Conservation (phyloP, 2,888 invertebrate species). For the Drosophila monieri region DNA sequence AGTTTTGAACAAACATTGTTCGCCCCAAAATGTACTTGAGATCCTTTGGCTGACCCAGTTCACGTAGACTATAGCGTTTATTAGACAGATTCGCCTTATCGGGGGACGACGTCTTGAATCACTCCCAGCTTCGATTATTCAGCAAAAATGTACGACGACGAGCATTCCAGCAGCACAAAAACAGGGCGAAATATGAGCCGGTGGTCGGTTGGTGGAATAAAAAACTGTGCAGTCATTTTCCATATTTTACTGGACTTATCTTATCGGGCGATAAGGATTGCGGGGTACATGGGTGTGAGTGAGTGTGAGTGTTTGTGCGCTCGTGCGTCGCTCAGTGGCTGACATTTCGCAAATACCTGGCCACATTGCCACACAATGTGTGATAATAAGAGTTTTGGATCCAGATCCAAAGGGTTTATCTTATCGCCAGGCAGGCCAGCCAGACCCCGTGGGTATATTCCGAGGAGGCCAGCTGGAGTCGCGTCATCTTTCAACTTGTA, state of each 20-base stretch:
- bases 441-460: neutral
- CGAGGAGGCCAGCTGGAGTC: conserved; percentile 1
- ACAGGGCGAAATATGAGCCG: conserved; percentile 1
- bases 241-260: conserved; percentile 40
- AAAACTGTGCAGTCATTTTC: conserved; percentile 47
- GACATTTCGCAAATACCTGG: conserved; percentile 25
- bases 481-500: conserved; percentile 15
- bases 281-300: neutral
- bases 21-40: neutral
- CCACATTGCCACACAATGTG: conserved; percentile 29
- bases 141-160: conserved; percentile 34
- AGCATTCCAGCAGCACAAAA: neutral
- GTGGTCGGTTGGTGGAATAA: neutral
- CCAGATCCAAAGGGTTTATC: conserved; percentile 4
- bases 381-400: neutral
- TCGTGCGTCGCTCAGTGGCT: conserved; percentile 11
- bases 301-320: neutral
- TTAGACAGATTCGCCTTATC: conserved; percentile 29
- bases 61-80: conserved; percentile 14
- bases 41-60: conserved; percentile 19
- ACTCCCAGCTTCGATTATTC: conserved; percentile 43
- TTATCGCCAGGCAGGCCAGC: neutral
- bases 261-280: conserved; percentile 37
- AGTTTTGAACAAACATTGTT: neutral
- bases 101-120: conserved; percentile 28